Percentiles rank a stretch among this genome's conserved stretches.
Evolutionary conservation across 2,797 vertebrate genomes (phyloP).

Genomic region (Salarias fasciatus): DNA sequence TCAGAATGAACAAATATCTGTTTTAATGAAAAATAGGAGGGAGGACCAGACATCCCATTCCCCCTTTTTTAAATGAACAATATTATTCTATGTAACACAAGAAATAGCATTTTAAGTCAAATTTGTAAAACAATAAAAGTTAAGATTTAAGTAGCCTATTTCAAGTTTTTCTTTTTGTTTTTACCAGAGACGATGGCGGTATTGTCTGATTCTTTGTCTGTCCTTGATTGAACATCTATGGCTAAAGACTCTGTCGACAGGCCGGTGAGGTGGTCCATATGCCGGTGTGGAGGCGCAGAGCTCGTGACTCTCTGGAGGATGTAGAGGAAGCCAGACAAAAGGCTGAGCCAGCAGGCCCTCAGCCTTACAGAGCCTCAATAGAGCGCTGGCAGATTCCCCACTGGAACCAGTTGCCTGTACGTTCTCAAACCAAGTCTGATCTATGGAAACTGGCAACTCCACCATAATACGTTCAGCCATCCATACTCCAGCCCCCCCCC

Average conservation of each 20-base stretch:
- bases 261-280: slow-evolving; percentile 79
- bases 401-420: slow-evolving; percentile 76
- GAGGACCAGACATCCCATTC: too few species aligned
- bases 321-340: slow-evolving; percentile 80
- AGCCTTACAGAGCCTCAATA: slow-evolving; percentile 76
- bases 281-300: slow-evolving; percentile 61
- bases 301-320: slow-evolving; percentile 76
- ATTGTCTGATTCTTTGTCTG: slow-evolving; percentile 51
- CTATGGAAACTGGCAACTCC: slow-evolving; percentile 70
- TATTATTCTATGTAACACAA: not conserved
- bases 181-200: slow-evolving; percentile 51
- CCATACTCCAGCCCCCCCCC: slow-evolving; percentile 65
- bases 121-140: slow-evolving; percentile 18
- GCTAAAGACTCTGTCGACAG: slow-evolving; percentile 75
- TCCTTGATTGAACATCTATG: slow-evolving; percentile 52
- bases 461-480: slow-evolving; percentile 78
- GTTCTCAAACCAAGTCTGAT: slow-evolving; percentile 72
- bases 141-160: not conserved
- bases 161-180: too few species aligned
- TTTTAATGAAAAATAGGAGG: too few species aligned
- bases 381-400: slow-evolving; percentile 68
- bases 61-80: not conserved
- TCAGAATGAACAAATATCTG: too few species aligned
- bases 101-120: not conserved
- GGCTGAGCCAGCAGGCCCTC: slow-evolving; percentile 74